Base-by-base conservation (phyloP, 1,140 invertebrate genomes). In the Capitella teleta region DNA sequence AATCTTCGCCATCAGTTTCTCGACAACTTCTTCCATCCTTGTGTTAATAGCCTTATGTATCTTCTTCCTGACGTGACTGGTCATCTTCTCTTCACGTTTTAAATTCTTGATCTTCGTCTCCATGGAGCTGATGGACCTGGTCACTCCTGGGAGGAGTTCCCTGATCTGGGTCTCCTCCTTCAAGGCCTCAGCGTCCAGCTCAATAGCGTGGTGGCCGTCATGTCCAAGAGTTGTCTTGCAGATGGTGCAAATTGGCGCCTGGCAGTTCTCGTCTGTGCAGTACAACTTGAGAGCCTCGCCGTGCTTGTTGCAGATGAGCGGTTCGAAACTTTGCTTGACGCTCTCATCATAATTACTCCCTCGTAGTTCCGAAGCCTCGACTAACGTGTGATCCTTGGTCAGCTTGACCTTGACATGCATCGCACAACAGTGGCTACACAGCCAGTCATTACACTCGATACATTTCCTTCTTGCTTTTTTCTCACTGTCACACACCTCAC, bases 281-380 rank as follows among this genome's bases (percentile, higher is more conserved):
- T 42, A 53, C 10, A 53, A 32, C 5, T 32, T 23, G 12, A 53
- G 52, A 8, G 52, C 46, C 36, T 53, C 52, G 5, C 47, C 45
- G 47, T 53, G 52, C 10, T 53, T 53, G 26, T 47, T 53, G 28
- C 52, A 53, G 21, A 53, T 41, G 10, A 53, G 52, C 26, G 52
- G 52, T 23, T 53, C 52, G 36, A 53, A 53, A 28, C 34, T 52
- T 24, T 37, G 37, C 52, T 53, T 53, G 36, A 53, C 30, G 5
- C 48, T 28, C 18, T 50, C 25, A 43, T 53, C 52, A 21, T 34
- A 49, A 18, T 53, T 36, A 21, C 52, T 47, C 19, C 19, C 44
- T 18, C 37, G 30, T 18, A 53, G 28, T 21, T 53, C 52, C 28
- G 32, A n/a, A 10, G 52, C 28, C 14, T 30, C 28, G 16, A 53